Evolutionary conservation across 2,888 invertebrate genomes (phyloP).

Genomic region (Epirrhoe alternata): DNA sequence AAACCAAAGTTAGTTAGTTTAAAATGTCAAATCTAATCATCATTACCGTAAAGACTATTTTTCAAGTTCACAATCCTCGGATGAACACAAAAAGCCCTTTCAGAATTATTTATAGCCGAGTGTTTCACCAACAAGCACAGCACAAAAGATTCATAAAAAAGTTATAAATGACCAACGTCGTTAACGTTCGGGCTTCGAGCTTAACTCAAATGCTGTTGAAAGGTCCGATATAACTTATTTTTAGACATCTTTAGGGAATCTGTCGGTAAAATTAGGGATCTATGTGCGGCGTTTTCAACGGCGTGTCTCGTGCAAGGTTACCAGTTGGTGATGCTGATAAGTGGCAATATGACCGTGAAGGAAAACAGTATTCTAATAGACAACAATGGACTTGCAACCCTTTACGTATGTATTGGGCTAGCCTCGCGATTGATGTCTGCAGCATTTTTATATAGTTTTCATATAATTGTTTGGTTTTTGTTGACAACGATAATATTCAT

Average conservation of each 20-base stretch:
- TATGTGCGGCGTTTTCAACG: too few species aligned
- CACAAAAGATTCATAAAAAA: conserved; percentile 48
- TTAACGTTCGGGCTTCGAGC: conserved; percentile 49
- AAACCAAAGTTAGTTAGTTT: background rate
- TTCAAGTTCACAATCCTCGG: conserved; percentile 2
- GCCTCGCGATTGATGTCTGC: too few species aligned
- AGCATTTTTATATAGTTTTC: too few species aligned
- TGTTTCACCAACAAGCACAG: conserved; percentile 29
- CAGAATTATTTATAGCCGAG: conserved; percentile 25
- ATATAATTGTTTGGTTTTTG: too few species aligned
- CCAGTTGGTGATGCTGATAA: too few species aligned
- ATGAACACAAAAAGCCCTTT: conserved; percentile 14
- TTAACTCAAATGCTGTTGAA: conserved; percentile 20
- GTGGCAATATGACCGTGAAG: too few species aligned
- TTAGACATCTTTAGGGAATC: background rate
- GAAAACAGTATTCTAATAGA: too few species aligned
- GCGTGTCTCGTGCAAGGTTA: too few species aligned
- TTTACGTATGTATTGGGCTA: too few species aligned
- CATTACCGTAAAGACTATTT: background rate
- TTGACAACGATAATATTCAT: too few species aligned
- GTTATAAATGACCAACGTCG: conserved; percentile 53
- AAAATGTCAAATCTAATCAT: background rate
- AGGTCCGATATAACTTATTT: conserved; percentile 1
- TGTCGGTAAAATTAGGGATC: background rate
- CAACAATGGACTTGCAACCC: too few species aligned